These are phyloP conservation scores for Acleris emargana DNA, from an alignment of 2,888 invertebrate species.

Conservation along the genomic window DNA sequence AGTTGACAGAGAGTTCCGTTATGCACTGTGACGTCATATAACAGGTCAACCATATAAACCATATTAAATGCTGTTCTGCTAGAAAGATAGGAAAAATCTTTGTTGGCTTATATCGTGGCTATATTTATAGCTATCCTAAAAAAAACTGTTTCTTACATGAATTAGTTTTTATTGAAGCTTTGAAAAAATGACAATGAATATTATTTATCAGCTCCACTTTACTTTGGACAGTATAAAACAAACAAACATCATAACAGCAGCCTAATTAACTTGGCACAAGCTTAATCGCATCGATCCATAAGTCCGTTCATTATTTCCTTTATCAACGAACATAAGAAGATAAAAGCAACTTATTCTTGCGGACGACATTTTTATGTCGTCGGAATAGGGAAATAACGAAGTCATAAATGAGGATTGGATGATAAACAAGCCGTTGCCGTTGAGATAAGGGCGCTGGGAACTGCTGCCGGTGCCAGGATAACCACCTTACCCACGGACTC, in stretches of 20 bases:
- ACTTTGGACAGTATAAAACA: conserved; percentile 13
- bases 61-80: no score
- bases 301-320: conserved; percentile 77
- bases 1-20: no score
- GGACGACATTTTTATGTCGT: conserved; percentile 80
- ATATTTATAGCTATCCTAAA: no score
- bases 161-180: no score
- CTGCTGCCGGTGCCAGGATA: conserved; percentile 59
- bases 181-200: no score
- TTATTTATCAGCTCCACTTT: no score
- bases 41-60: no score
- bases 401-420: conserved; percentile 76
- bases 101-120: no score
- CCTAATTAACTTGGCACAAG: conserved; percentile 63
- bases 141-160: no score
- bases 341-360: conserved; percentile 73
- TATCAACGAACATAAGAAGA: conserved; percentile 73
- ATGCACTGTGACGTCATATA: no score
- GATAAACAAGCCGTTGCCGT: conserved; percentile 75
- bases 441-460: conserved; percentile 67
- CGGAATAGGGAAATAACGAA: conserved; percentile 81
- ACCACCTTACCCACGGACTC: conserved; percentile 41
- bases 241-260: conserved; percentile 39
- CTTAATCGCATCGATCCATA: conserved; percentile 70
- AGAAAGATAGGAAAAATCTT: no score